phyloP scores from a whole-genome alignment of 2,113 vertebrate genomes.

The Ammodytes dubius region DNA sequence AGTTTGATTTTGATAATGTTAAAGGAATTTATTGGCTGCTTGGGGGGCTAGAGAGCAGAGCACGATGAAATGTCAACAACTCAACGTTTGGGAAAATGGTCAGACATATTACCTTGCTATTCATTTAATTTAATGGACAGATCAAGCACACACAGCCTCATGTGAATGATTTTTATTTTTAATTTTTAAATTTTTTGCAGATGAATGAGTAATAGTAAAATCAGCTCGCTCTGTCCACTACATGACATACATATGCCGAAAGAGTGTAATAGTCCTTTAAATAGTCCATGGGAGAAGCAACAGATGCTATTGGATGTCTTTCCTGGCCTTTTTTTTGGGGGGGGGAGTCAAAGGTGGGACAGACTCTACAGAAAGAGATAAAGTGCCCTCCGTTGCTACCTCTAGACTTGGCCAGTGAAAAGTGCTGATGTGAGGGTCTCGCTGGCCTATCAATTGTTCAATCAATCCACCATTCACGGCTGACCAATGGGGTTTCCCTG shows the following conservation, averaged over 20 bases:
- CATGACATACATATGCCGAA: not conserved
- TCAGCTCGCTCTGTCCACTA: too few relatives aligned
- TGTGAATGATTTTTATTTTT: too few relatives aligned
- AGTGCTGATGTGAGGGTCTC: slow-evolving; percentile 63
- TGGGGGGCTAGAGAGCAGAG: too few relatives aligned
- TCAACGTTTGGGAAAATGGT: too few relatives aligned
- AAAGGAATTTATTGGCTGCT: too few relatives aligned
- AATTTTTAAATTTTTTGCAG: too few relatives aligned
- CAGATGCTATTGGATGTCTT: not conserved
- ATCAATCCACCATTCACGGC: slow-evolving; percentile 47
- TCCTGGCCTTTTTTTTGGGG: not conserved
- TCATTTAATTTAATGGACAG: too few relatives aligned
- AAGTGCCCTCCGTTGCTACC: slow-evolving; percentile 15
- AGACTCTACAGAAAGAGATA: slow-evolving; percentile 10
- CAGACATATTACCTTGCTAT: too few relatives aligned
- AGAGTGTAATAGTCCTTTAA: not conserved
- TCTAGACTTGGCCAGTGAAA: slow-evolving; percentile 41
- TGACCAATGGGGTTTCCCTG: slow-evolving; percentile 64
- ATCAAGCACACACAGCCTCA: not conserved
- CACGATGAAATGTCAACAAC: too few relatives aligned
- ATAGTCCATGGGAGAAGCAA: not conserved
- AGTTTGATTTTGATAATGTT: too few relatives aligned
- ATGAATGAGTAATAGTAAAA: too few relatives aligned
- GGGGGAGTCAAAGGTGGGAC: not conserved
- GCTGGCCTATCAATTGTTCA: slow-evolving; percentile 50